Conservation (phyloP, 2,888 invertebrate species). For the Pandemis heparana region DNA sequence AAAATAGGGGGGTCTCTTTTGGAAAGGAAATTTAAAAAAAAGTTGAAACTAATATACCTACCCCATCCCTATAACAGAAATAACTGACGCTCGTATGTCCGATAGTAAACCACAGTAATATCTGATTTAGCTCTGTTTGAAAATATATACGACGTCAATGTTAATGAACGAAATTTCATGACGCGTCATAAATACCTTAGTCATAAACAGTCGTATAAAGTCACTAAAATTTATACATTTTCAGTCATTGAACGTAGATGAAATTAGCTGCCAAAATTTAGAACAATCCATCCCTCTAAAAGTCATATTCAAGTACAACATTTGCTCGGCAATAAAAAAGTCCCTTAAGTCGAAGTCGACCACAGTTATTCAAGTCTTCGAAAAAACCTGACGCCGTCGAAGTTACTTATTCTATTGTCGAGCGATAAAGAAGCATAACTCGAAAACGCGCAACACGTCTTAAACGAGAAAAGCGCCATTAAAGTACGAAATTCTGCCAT, state of each 20-base stretch:
- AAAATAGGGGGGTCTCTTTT: too few relatives aligned
- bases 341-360: background rate
- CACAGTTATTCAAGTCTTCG: conserved; percentile 11
- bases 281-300: background rate
- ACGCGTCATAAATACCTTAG: too few relatives aligned
- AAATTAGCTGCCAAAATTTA: background rate
- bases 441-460: conserved; percentile 33
- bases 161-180: too few relatives aligned
- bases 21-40: too few relatives aligned
- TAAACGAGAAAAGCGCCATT: conserved; percentile 47
- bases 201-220: too few relatives aligned
- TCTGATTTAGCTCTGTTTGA: too few relatives aligned
- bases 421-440: conserved; percentile 33
- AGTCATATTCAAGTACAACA: background rate
- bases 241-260: background rate
- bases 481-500: conserved; percentile 48
- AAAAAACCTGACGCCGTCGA: conserved; percentile 20
- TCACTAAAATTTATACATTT: too few relatives aligned
- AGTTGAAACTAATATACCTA: too few relatives aligned
- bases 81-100: too few relatives aligned
- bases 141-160: too few relatives aligned
- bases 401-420: conserved; percentile 20
- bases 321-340: background rate
- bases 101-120: too few relatives aligned
- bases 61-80: too few relatives aligned